Evolutionary conservation across 2,888 invertebrate species (phyloP), one percentile per base, ranked within the genome.

Genomic region (Acleris literana): DNA sequence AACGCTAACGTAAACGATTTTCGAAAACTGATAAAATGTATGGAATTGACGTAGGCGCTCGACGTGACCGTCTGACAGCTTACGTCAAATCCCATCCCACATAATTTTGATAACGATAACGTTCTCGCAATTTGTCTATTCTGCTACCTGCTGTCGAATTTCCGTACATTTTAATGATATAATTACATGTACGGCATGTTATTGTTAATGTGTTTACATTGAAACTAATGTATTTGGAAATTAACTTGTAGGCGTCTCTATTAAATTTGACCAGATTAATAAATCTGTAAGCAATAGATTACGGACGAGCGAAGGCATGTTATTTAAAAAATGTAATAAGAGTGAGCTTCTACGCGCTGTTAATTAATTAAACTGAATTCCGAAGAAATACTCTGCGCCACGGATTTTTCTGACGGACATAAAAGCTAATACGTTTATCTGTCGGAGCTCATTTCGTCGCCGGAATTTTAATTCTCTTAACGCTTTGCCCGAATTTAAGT

Each of bases 381-480:
- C 62, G 55, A 67, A 58, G 60, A 65, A 68, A 67, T 60, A 68
- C 54, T 60, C 64, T 66, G 67, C 56, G 67, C 72, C 72, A 72
- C 68, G 70, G 75, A 74, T 74, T 80, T 77, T 77, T 76, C 73
- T 78, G 72, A 74, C 72, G 78, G 77, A 81, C 80, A 79, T 83
- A 85, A 86, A 85, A 85, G 80, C 81, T 85, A 84, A 86, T 84
- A 85, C 85, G 83, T 86, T 85, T 86, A 86, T 88, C 84, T 85
- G 80, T 79, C 80, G 80, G 81, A 81, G 80, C 84, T 85, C 83
- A 87, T 86, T 88, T 85, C 81, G 80, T 84, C 82, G 78, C 75
- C 83, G 81, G 82, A 85, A 86, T 86, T 89, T 88, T 87, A 86
- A 88, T 88, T 87, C 80, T 83, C 81, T 82, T 85, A 82, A 80